These are phyloP conservation scores for Harpagoxenus sublaevis DNA, from an alignment of 2,888 invertebrate genomes.

Conservation along the genomic window DNA sequence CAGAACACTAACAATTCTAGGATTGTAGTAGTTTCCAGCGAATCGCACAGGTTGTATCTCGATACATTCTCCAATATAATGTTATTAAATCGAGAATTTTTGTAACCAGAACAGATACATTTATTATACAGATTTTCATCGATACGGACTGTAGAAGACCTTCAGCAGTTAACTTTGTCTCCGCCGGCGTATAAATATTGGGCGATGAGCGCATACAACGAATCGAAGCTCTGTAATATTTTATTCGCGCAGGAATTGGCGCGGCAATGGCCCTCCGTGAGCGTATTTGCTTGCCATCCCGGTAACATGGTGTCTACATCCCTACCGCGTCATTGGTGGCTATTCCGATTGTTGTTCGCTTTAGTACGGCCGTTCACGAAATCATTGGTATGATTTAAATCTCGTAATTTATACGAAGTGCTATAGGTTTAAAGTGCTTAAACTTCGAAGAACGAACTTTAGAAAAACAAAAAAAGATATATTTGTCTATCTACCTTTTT, in stretches of 20 bases:
- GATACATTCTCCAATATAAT: not conserved
- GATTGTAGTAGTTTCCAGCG: slow-evolving; percentile 95
- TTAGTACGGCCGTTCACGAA: slow-evolving; percentile 97
- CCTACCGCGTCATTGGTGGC: slow-evolving; percentile 94
- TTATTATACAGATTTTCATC: slow-evolving; percentile 78
- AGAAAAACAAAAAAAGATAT: not conserved
- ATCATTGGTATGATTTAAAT: slow-evolving; percentile 91
- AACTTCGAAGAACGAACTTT: slow-evolving; percentile 4
- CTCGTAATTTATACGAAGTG: not conserved
- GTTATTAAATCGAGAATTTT: not conserved
- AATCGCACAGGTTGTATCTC: slow-evolving; percentile 92
- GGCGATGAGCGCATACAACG: slow-evolving; percentile 95
- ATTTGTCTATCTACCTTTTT: not conserved
- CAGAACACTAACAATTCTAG: slow-evolving; percentile 89
- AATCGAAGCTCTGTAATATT: slow-evolving; percentile 96
- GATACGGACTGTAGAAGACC: slow-evolving; percentile 77
- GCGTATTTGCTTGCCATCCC: slow-evolving; percentile 94
- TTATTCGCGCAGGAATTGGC: slow-evolving; percentile 94
- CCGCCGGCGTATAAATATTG: slow-evolving; percentile 91
- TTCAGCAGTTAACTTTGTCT: slow-evolving; percentile 88
- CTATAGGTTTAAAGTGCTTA: not conserved
- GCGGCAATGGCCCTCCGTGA: slow-evolving; percentile 90
- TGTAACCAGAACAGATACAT: not conserved
- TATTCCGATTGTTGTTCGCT: slow-evolving; percentile 92
- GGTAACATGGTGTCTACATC: slow-evolving; percentile 96